phyloP scores from a whole-genome alignment of 2,797 vertebrate species.

The Heterohyrax brucei region DNA sequence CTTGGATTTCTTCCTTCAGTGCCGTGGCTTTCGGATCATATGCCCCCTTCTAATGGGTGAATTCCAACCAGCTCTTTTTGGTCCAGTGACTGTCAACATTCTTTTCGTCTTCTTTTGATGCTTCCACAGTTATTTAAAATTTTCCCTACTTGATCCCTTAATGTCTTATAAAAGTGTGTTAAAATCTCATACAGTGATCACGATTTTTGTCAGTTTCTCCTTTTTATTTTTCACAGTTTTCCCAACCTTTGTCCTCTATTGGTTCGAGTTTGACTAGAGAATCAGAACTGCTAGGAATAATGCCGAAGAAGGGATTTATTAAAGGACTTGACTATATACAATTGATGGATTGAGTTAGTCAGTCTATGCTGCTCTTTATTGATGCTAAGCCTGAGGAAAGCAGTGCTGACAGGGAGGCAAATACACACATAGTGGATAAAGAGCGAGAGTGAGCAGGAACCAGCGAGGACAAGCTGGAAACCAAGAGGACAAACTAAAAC shows the following conservation, averaged over 20 bases:
- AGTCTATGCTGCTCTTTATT: background rate
- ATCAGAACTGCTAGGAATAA: background rate
- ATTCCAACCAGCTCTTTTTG: too few species aligned
- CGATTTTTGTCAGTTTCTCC: background rate
- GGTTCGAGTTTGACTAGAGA: background rate
- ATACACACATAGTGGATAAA: background rate
- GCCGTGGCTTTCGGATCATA: too few species aligned
- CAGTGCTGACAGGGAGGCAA: background rate
- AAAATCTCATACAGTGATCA: background rate
- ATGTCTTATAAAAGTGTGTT: slow-evolving; percentile 37
- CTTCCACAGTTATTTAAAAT: too few species aligned
- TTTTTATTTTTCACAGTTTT: background rate
- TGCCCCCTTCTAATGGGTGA: too few species aligned
- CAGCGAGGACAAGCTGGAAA: background rate
- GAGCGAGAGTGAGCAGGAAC: background rate
- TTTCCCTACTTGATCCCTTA: background rate
- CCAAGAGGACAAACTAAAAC: too few species aligned
- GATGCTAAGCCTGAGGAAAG: background rate
- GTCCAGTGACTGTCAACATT: too few species aligned
- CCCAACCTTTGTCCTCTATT: background rate
- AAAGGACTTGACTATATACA: too few species aligned
- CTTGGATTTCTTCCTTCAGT: too few species aligned
- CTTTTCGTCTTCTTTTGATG: too few species aligned
- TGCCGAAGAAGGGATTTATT: background rate
- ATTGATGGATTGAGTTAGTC: background rate